Conservation (phyloP, 2,888 invertebrate species). For the Microctonus hyperodae region DNA sequence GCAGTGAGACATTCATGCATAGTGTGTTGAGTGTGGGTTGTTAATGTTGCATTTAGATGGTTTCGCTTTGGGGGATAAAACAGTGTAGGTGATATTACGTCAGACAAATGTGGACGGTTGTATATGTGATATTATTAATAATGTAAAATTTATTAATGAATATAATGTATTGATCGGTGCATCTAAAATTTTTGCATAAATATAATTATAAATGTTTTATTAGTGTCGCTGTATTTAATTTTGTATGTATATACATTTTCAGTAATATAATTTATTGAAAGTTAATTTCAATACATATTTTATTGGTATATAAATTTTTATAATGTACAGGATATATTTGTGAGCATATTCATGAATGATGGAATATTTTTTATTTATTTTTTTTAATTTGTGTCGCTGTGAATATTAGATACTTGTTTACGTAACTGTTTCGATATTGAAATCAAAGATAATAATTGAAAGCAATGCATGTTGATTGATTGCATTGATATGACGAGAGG, state of each 20-base stretch:
- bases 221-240: not conserved
- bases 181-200: too few species aligned
- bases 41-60: slow-evolving; percentile 17
- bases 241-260: not conserved
- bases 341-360: too few species aligned
- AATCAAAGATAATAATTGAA: too few species aligned
- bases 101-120: not conserved
- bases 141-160: not conserved
- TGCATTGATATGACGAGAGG: not conserved
- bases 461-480: not conserved
- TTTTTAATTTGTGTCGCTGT: too few species aligned
- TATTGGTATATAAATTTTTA: too few species aligned
- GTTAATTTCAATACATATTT: too few species aligned
- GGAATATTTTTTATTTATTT: too few species aligned
- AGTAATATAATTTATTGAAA: not conserved
- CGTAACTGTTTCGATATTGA: too few species aligned
- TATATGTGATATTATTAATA: not conserved
- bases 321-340: too few species aligned
- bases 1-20: slow-evolving; percentile 15
- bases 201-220: not conserved
- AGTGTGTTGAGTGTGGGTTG: not conserved
- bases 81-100: slow-evolving; percentile 22
- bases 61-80: slow-evolving; percentile 1
- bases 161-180: too few species aligned
- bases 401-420: too few species aligned